Evolutionary conservation across 2,113 vertebrate genomes (phyloP).

Genomic region (Micronycteris hirsuta): DNA sequence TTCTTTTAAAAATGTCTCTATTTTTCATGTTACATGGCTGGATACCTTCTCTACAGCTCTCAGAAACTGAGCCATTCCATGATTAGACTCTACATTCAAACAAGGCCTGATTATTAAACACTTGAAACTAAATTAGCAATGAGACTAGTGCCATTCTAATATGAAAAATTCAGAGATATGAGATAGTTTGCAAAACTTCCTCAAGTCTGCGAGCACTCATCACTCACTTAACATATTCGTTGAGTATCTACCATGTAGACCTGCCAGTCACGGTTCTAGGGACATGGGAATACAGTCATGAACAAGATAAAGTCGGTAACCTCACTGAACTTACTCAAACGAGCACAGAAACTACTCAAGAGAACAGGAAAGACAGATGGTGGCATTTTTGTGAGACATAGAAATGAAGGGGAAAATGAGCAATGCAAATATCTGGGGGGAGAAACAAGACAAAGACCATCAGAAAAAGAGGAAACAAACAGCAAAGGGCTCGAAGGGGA

Average conservation of each 20-base stretch:
- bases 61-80: background rate
- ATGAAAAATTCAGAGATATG: background rate
- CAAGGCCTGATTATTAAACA: background rate
- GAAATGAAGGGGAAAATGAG: background rate
- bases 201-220: background rate
- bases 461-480: background rate
- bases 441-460: background rate
- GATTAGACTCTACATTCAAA: background rate
- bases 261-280: background rate
- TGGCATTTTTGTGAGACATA: background rate
- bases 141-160: background rate
- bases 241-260: background rate
- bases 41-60: no score
- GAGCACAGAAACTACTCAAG: background rate
- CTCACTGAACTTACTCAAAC: background rate
- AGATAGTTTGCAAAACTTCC: background rate
- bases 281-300: background rate
- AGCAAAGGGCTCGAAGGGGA: background rate
- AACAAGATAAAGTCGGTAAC: background rate
- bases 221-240: background rate
- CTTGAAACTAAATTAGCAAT: conserved; percentile 7
- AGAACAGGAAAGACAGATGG: background rate
- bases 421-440: background rate
- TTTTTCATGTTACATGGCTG: no score
- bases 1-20: no score